These are phyloP conservation scores for Aleiodes testaceus DNA, from an alignment of 2,888 invertebrate species.

Conservation along the genomic window DNA sequence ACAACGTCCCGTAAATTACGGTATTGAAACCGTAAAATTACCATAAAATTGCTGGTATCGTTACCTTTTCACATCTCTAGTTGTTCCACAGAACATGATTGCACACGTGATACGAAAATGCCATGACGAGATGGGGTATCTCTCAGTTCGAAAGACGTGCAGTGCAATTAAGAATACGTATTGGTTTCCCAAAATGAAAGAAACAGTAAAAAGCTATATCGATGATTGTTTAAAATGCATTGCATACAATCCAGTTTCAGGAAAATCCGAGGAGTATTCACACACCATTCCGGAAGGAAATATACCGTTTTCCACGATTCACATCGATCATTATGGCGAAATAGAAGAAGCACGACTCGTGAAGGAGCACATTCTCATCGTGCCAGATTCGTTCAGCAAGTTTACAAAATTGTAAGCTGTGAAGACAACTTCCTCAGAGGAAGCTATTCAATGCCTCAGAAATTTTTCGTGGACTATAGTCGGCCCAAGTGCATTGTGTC, in stretches of 20 bases:
- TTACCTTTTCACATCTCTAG: too few species aligned
- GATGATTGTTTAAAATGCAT: conserved; percentile 50
- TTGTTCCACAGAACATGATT: conserved; percentile 48
- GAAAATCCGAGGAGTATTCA: conserved; percentile 46
- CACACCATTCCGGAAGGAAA: conserved; percentile 49
- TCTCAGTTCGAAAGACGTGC: conserved; percentile 48
- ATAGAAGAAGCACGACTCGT: conserved; percentile 24
- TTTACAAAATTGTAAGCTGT: conserved; percentile 41
- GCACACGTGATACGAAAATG: conserved; percentile 44
- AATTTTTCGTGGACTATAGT: conserved; percentile 43
- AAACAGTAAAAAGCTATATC: conserved; percentile 40
- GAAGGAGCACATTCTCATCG: conserved; percentile 43
- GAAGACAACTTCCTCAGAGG: conserved; percentile 25
- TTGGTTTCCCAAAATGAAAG: conserved; percentile 46
- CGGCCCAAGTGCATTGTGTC: conserved; percentile 33
- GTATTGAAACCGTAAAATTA: too few species aligned
- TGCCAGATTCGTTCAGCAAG: conserved; percentile 47
- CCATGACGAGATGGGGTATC: conserved; percentile 51
- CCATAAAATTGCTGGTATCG: too few species aligned
- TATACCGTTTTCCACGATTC: conserved; percentile 45
- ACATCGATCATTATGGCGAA: conserved; percentile 49
- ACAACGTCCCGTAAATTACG: too few species aligned
- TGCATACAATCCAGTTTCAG: conserved; percentile 37
- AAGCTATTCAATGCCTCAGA: conserved; percentile 28
- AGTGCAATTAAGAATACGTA: conserved; percentile 41